Evolutionary conservation across 2,888 invertebrate species (phyloP).

Genomic region (Megamerina dolium): DNA sequence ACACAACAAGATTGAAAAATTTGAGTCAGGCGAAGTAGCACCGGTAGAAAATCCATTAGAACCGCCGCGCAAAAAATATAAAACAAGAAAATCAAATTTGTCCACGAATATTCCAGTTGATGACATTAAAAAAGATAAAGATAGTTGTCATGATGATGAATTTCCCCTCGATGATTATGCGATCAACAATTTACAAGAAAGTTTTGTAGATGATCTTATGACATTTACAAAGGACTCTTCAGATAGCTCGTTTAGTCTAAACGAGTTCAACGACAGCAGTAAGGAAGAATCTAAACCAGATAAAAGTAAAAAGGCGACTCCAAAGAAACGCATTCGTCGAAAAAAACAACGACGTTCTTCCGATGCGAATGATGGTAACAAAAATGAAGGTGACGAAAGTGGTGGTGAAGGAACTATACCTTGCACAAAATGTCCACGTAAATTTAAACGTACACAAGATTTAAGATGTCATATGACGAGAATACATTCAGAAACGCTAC

Average conservation of each 20-base stretch:
- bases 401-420: neutral
- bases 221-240: too few relatives aligned
- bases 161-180: too few relatives aligned
- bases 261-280: too few relatives aligned
- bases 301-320: too few relatives aligned
- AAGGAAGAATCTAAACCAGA: too few relatives aligned
- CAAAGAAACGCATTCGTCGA: too few relatives aligned
- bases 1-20: neutral
- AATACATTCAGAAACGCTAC: conserved; percentile 9
- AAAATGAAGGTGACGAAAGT: too few relatives aligned
- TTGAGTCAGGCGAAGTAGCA: conserved; percentile 2
- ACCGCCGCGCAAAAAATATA: neutral
- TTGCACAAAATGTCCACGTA: conserved; percentile 1
- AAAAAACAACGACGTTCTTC: too few relatives aligned
- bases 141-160: neutral
- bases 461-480: conserved; percentile 19
- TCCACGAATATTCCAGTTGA: neutral
- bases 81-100: neutral
- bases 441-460: conserved; percentile 4
- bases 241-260: too few relatives aligned
- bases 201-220: too few relatives aligned
- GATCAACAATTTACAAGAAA: too few relatives aligned
- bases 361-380: neutral
- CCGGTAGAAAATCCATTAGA: neutral
- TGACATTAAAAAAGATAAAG: neutral